Conservation (phyloP, 2,888 invertebrate genomes). For the Nephrotoma guestfalica region DNA sequence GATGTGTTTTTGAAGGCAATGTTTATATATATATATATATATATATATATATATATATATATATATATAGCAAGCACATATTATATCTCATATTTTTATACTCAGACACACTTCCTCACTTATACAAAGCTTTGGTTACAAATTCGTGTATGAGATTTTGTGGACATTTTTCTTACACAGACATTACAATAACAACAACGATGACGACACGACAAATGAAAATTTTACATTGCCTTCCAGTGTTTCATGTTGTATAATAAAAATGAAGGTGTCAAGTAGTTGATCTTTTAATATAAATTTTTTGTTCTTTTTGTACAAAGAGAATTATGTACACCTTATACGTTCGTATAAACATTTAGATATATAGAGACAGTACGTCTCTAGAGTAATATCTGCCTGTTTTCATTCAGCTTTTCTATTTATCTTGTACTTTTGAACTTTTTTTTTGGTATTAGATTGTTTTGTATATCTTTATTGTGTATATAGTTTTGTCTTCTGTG, state of each 20-base stretch:
- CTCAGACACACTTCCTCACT: neutral
- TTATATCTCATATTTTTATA: neutral
- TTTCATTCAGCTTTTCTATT: neutral
- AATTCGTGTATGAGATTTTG: neutral
- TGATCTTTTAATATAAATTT: neutral
- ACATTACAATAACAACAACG: neutral
- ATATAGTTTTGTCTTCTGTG: neutral
- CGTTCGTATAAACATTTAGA: neutral
- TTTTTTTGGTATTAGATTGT: neutral
- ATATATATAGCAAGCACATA: neutral
- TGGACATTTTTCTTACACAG: neutral
- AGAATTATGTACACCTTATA: neutral
- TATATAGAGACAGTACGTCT: neutral
- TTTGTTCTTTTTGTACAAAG: neutral
- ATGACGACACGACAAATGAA: neutral
- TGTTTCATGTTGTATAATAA: neutral
- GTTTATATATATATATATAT: neutral
- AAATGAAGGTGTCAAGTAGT: neutral
- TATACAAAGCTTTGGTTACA: neutral
- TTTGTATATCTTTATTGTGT: neutral
- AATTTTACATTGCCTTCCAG: neutral
- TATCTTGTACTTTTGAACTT: neutral
- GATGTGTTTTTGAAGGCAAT: neutral
- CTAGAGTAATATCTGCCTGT: neutral
- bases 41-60: neutral